Percentiles rank a stretch among this genome's conserved stretches.
phyloP scores from a whole-genome alignment of 2,113 vertebrate genomes.

The Hipposideros armiger region DNA sequence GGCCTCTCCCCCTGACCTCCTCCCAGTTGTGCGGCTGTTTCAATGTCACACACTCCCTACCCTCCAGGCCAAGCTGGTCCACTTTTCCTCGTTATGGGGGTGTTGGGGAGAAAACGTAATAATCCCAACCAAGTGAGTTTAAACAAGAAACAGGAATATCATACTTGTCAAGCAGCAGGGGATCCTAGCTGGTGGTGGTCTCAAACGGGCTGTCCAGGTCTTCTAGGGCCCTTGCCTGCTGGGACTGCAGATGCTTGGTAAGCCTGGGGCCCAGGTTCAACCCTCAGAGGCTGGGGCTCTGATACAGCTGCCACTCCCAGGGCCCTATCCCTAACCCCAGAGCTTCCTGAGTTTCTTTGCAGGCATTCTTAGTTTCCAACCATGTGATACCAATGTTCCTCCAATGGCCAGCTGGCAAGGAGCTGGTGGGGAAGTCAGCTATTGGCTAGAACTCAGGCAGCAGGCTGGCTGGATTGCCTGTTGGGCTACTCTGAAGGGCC shows the following conservation, averaged over 20 bases:
- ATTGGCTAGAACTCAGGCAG: neutral
- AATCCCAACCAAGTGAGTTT: neutral
- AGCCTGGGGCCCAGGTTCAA: neutral
- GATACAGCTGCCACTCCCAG: neutral
- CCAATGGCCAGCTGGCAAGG: neutral
- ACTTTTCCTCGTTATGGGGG: neutral
- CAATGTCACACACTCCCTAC: neutral
- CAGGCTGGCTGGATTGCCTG: neutral
- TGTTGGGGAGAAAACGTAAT: neutral
- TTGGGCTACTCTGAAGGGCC: neutral
- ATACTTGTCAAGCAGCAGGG: neutral
- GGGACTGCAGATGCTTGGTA: neutral
- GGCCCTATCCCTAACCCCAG: neutral
- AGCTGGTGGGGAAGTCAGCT: neutral
- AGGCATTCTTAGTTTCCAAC: neutral
- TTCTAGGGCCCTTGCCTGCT: accelerated
- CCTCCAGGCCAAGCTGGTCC: neutral
- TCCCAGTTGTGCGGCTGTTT: no score
- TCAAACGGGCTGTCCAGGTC: neutral
- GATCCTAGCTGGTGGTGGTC: neutral
- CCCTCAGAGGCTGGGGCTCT: neutral
- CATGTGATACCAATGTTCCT: neutral
- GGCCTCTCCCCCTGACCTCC: neutral
- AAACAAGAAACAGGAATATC: neutral
- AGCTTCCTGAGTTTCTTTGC: neutral